Conservation (phyloP, 2,888 invertebrate species). For the Sesia apiformis region DNA sequence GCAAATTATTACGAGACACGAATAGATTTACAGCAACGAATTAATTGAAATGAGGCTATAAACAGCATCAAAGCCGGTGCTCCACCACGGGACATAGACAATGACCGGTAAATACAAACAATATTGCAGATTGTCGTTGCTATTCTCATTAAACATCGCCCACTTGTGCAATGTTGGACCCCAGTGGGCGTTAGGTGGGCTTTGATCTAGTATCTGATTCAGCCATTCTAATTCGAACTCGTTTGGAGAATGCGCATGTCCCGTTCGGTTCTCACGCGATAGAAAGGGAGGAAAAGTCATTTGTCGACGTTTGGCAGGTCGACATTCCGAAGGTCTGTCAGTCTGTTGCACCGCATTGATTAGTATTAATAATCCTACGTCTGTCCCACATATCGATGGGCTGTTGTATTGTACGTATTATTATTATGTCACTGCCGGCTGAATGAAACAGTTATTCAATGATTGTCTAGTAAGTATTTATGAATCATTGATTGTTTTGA, state of each 20-base stretch:
- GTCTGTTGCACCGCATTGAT: background rate
- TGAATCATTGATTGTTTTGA: no score
- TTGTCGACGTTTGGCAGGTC: background rate
- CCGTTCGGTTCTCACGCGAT: background rate
- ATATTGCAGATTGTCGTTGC: constrained; percentile 34
- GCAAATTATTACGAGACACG: background rate
- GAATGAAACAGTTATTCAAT: no score
- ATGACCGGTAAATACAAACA: constrained; percentile 39
- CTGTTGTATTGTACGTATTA: no score
- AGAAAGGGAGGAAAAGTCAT: background rate
- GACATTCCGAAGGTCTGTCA: background rate
- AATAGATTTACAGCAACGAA: constrained; percentile 1
- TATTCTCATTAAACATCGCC: constrained; percentile 42
- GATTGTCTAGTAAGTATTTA: no score
- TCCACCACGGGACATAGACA: constrained; percentile 17
- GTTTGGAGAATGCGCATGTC: constrained; percentile 1
- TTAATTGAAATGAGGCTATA: background rate
- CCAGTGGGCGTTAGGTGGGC: constrained; percentile 26
- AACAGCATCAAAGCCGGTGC: background rate
- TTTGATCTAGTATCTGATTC: constrained; percentile 6
- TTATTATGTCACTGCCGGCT: no score
- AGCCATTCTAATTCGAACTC: constrained; percentile 9
- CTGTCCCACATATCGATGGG: background rate
- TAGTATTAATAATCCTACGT: background rate
- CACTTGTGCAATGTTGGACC: constrained; percentile 24